phyloP scores from a whole-genome alignment of 2,888 invertebrate species.

The Luperina nickerlii region DNA sequence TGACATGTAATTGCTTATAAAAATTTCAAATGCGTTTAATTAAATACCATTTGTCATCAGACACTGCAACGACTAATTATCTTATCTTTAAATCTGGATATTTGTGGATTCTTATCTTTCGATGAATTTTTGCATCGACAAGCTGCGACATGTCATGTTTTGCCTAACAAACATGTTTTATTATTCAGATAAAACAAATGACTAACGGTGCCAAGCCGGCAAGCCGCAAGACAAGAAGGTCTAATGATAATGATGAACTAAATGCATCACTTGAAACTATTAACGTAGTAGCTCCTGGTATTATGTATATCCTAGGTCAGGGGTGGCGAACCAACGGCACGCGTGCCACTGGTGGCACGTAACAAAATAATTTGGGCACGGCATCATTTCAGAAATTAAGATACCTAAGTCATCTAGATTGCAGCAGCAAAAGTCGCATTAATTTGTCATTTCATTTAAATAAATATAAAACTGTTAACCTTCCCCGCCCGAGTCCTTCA shows the following conservation, averaged over 20 bases:
- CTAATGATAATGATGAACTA: not conserved
- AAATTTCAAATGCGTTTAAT: too few relatives aligned
- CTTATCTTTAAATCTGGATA: not conserved
- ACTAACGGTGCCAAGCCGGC: not conserved
- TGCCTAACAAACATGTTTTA: not conserved
- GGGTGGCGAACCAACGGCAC: too few relatives aligned
- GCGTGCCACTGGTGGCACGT: too few relatives aligned
- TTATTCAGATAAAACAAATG: conserved; percentile 23
- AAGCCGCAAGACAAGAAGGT: not conserved
- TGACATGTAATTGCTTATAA: not conserved
- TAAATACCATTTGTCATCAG: not conserved
- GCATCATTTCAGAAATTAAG: too few relatives aligned
- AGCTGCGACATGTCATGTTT: conserved; percentile 14
- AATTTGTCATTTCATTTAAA: too few relatives aligned
- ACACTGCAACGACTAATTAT: not conserved
- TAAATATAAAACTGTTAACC: too few relatives aligned
- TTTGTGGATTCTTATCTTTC: not conserved
- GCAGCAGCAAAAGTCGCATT: too few relatives aligned
- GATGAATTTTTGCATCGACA: conserved; percentile 2
- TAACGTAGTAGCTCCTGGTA: not conserved
- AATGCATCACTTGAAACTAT: not conserved
- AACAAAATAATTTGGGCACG: too few relatives aligned
- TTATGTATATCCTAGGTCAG: not conserved
- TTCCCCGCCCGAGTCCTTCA: too few relatives aligned
- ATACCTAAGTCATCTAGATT: too few relatives aligned